Percentiles rank a stretch among this genome's conserved stretches.
phyloP scores from a whole-genome alignment of 2,888 invertebrate species.

The Ochlodes sylvanus region DNA sequence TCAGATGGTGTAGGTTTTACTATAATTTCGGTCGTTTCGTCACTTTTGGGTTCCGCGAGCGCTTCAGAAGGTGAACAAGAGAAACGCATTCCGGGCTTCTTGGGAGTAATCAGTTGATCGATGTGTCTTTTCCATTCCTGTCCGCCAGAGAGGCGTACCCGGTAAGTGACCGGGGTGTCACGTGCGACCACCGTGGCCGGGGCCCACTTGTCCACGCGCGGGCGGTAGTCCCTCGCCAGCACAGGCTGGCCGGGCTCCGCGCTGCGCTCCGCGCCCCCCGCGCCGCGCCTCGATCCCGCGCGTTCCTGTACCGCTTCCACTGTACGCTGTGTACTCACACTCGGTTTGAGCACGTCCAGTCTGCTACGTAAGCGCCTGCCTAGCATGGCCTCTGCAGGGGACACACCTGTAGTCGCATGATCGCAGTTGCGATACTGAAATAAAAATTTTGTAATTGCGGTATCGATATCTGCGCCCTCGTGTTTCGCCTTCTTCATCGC shows the following conservation, averaged over 20 bases:
- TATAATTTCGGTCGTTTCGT: too few relatives aligned
- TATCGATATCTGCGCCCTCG: slow-evolving; percentile 34
- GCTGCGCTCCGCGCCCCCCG: slow-evolving; percentile 1
- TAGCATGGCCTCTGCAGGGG: too few relatives aligned
- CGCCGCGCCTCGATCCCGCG: neutral
- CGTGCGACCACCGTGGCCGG: slow-evolving; percentile 6
- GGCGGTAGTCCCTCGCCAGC: slow-evolving; percentile 5
- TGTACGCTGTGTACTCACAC: too few relatives aligned
- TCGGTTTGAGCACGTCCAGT: too few relatives aligned
- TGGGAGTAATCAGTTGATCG: slow-evolving; percentile 1
- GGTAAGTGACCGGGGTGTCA: neutral
- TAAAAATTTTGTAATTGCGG: slow-evolving; percentile 34
- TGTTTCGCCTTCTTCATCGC: slow-evolving; percentile 40
- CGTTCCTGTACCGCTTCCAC: too few relatives aligned
- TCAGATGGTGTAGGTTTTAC: too few relatives aligned
- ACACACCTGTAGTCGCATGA: too few relatives aligned
- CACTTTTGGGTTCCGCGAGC: too few relatives aligned
- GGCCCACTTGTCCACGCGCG: too few relatives aligned
- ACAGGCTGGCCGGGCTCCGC: neutral
- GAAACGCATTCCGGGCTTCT: neutral
- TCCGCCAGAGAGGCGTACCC: neutral
- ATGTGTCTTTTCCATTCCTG: slow-evolving; percentile 2
- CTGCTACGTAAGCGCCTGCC: too few relatives aligned
- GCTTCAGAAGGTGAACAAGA: neutral
- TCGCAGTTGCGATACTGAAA: too few relatives aligned